A percentile compares a stretch with the other conserved stretches of the same genome.
Evolutionary conservation across 2,113 vertebrate genomes (phyloP).

Genomic region (Hipposideros armiger): DNA sequence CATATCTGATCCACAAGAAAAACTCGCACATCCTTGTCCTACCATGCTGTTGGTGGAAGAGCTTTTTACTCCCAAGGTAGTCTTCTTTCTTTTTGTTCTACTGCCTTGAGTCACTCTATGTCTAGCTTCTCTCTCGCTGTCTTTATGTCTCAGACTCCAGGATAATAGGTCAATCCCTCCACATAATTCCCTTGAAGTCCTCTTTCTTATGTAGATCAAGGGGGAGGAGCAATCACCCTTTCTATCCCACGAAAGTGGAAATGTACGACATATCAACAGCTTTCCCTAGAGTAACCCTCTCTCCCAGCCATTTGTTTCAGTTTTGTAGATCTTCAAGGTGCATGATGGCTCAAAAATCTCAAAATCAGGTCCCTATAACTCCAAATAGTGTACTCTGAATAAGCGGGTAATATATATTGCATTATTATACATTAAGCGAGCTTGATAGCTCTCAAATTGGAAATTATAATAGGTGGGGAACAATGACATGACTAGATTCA

Average conservation of each 20-base stretch:
- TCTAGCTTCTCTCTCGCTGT: neutral
- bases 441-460: neutral
- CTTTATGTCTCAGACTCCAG: neutral
- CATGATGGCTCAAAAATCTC: neutral
- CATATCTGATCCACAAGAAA: neutral
- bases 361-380: neutral
- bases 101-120: neutral
- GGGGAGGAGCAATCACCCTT: neutral
- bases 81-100: neutral
- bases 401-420: neutral
- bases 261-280: neutral
- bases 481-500: neutral
- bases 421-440: slow-evolving; percentile 1
- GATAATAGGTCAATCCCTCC: neutral
- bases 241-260: neutral
- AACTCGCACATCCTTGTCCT: neutral
- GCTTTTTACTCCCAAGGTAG: neutral
- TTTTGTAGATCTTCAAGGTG: neutral
- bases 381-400: neutral
- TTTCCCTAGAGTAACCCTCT: neutral
- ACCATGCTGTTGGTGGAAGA: neutral
- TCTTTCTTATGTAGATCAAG: neutral
- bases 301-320: neutral
- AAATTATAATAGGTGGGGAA: neutral
- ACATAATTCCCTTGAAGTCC: neutral